These are phyloP conservation scores for Nasonia longicornis DNA, from an alignment of 1,140 invertebrate species.

Conservation along the genomic window DNA sequence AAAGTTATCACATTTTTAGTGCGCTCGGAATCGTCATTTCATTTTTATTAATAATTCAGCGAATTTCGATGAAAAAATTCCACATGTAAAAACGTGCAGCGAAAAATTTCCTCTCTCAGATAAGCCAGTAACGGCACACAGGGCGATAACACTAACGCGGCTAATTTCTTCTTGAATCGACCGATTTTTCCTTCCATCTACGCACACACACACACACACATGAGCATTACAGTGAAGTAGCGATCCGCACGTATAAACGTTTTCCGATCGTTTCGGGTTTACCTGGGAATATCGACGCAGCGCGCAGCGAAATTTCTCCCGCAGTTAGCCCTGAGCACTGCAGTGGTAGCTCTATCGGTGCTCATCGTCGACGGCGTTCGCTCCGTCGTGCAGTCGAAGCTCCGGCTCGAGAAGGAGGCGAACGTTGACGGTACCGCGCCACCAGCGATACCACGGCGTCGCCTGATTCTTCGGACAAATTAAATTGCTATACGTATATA, in stretches of 20 bases:
- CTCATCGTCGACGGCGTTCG: constrained; percentile 17
- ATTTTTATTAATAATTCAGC: neutral
- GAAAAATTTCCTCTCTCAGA: neutral
- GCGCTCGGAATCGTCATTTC: neutral
- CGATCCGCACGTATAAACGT: neutral
- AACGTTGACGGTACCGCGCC: constrained; percentile 64
- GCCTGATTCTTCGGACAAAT: constrained; percentile 60
- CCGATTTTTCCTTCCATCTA: neutral
- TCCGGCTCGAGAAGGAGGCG: constrained; percentile 51
- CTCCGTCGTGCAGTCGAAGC: neutral
- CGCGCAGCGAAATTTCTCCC: neutral
- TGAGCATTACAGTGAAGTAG: neutral
- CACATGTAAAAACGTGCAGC: too few species aligned
- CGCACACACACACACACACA: neutral
- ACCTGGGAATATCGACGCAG: constrained; percentile 14
- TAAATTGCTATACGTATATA: neutral
- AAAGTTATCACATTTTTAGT: too few species aligned
- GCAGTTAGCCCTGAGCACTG: neutral
- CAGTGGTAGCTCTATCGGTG: neutral
- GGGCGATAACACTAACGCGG: neutral
- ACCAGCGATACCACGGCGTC: constrained; percentile 68
- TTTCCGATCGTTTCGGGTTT: constrained; percentile 14
- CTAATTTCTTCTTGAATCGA: neutral
- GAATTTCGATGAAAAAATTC: neutral
- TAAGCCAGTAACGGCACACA: neutral